A percentile compares a stretch with the other conserved stretches of the same genome.
phyloP scores from a whole-genome alignment of 2,113 vertebrate genomes.

The Atlantisia rogersi region DNA sequence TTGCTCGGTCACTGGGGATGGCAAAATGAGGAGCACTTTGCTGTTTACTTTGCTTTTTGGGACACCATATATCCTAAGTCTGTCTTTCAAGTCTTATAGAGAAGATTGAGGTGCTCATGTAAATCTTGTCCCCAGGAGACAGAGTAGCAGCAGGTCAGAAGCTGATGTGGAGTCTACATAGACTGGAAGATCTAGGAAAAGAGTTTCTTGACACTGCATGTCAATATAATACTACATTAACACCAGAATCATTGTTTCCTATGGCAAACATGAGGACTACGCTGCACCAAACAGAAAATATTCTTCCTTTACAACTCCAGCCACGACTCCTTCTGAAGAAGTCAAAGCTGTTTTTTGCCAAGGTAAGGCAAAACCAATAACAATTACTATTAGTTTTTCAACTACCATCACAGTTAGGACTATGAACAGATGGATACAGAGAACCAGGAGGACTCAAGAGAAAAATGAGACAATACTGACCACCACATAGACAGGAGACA shows the following conservation, averaged over 20 bases:
- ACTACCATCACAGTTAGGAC: not conserved
- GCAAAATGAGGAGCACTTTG: not conserved
- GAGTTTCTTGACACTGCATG: not conserved
- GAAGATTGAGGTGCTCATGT: not conserved
- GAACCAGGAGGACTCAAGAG: not conserved
- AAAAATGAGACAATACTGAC: not conserved
- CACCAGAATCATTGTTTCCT: not conserved
- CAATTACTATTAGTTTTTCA: not conserved
- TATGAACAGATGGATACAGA: not conserved
- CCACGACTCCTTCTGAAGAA: not conserved
- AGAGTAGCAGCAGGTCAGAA: not conserved
- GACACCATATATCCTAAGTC: not conserved
- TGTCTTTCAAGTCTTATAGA: not conserved
- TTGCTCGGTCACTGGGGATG: not conserved
- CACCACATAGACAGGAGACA: not conserved
- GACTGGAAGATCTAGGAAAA: not conserved
- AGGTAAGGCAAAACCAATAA: not conserved
- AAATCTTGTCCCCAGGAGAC: not conserved
- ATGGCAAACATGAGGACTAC: not conserved
- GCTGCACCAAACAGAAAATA: not conserved
- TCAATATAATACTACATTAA: not conserved
- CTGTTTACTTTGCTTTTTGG: not conserved
- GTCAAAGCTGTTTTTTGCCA: not conserved
- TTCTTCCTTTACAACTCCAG: not conserved
- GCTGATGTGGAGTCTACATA: not conserved